Percentiles rank a stretch among this genome's conserved stretches.
Conservation (phyloP, 2,797 vertebrate genomes). For the Gymnoscopelus microlampas region DNA sequence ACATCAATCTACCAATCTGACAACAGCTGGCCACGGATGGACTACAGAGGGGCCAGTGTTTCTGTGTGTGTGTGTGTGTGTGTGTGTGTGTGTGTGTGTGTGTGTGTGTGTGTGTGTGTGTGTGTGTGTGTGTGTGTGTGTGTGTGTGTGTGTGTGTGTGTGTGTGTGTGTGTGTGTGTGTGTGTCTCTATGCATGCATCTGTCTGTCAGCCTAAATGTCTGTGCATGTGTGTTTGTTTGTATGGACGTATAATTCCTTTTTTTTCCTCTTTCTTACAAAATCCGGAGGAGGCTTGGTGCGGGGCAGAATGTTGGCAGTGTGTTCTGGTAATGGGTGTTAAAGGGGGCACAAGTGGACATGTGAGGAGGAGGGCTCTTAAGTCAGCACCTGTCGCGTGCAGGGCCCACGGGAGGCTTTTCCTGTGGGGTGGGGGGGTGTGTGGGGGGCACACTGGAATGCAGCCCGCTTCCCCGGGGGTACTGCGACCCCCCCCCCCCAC, state of each 20-base stretch:
- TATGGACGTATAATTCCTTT: too few relatives aligned
- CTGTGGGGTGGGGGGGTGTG: conserved; percentile 8
- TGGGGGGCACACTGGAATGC: conserved; percentile 62
- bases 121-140: not conserved
- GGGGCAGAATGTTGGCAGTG: conserved; percentile 54
- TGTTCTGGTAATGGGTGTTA: conserved; percentile 50
- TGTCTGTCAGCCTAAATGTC: too few relatives aligned
- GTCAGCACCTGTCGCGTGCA: conserved; percentile 81
- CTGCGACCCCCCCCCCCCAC: conserved; percentile 15
- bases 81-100: conserved; percentile 28
- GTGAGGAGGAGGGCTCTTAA: conserved; percentile 68
- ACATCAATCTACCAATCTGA: conserved; percentile 73
- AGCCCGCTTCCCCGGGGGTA: conserved; percentile 57
- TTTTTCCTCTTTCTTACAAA: too few relatives aligned
- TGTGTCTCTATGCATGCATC: too few relatives aligned
- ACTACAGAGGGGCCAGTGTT: conserved; percentile 43
- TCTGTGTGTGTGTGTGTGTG: conserved; percentile 26
- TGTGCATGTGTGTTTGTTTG: too few relatives aligned
- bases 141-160: not conserved
- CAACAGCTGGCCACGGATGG: conserved; percentile 68
- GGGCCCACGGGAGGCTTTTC: conserved; percentile 49
- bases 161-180: too few relatives aligned
- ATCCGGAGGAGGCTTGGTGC: too few relatives aligned
- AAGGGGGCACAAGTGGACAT: conserved; percentile 63
- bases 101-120: conserved; percentile 33